Evolutionary conservation across 2,888 invertebrate species (phyloP).

Genomic region (Zelleria hepariella): DNA sequence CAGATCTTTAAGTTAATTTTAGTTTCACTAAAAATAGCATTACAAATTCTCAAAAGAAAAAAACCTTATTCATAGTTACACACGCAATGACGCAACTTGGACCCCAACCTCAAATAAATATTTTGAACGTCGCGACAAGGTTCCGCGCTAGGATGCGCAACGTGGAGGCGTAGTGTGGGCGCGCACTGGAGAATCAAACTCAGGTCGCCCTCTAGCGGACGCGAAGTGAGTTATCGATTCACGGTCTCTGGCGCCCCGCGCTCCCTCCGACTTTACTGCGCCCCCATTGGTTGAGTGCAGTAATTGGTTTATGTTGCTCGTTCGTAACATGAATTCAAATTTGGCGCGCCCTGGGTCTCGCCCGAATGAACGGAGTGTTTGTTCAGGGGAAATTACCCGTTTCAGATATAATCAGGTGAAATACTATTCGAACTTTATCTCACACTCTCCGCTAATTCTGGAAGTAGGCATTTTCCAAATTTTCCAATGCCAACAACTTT

Average conservation of each 20-base stretch:
- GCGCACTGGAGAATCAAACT: slow-evolving; percentile 38
- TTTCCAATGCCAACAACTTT: too few species aligned
- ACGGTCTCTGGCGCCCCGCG: slow-evolving; percentile 38
- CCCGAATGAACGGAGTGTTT: slow-evolving; percentile 47
- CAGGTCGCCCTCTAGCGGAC: slow-evolving; percentile 67
- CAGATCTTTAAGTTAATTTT: too few species aligned
- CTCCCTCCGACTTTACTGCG: slow-evolving; percentile 20
- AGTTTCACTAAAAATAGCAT: too few species aligned
- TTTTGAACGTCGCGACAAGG: slow-evolving; percentile 42
- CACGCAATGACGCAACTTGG: too few species aligned
- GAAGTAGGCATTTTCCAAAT: too few species aligned
- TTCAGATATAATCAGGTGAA: slow-evolving; percentile 50
- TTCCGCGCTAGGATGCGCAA: slow-evolving; percentile 52
- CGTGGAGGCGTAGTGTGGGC: slow-evolving; percentile 65
- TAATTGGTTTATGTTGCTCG: slow-evolving; percentile 67
- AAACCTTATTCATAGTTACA: too few species aligned
- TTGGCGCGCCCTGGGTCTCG: slow-evolving; percentile 57
- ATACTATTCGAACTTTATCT: slow-evolving; percentile 46
- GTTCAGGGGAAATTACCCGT: slow-evolving; percentile 48
- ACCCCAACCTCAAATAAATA: background rate
- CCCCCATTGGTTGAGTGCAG: slow-evolving; percentile 61
- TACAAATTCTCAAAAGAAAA: too few species aligned
- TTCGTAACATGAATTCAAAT: slow-evolving; percentile 70
- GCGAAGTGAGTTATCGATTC: slow-evolving; percentile 71
- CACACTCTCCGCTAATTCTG: slow-evolving; percentile 23